Percentiles rank a stretch among this genome's conserved stretches.
phyloP scores from a whole-genome alignment of 1,140 invertebrate genomes.

The Drosophila erecta region DNA sequence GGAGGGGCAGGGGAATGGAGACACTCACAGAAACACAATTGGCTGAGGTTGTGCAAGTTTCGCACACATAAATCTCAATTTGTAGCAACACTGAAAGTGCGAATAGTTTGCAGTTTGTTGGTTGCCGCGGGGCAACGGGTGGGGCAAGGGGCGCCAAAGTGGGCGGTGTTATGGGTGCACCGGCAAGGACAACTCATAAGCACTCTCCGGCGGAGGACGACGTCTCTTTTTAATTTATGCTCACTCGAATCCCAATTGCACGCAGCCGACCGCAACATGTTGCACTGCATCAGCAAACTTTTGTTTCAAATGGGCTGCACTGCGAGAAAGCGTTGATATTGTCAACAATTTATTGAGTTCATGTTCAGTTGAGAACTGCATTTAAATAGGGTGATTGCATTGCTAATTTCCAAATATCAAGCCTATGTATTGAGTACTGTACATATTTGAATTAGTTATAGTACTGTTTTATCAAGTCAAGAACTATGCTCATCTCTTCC shows the following conservation, averaged over 20 bases:
- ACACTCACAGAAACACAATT: constrained; percentile 51
- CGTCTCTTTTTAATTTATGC: constrained; percentile 76
- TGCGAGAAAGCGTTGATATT: neutral
- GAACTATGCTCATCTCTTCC: neutral
- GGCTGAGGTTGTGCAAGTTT: constrained; percentile 79
- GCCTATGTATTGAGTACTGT: too few species aligned
- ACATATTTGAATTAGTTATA: too few species aligned
- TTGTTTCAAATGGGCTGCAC: constrained; percentile 21
- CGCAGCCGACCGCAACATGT: constrained; percentile 76
- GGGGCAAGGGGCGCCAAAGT: neutral
- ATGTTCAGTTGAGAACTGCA: too few species aligned
- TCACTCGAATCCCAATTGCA: constrained; percentile 78
- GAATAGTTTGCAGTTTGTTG: constrained; percentile 67
- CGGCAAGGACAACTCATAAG: constrained; percentile 55
- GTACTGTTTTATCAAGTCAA: too few species aligned
- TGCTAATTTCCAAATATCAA: too few species aligned
- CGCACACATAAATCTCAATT: constrained; percentile 80
- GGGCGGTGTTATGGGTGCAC: constrained; percentile 14
- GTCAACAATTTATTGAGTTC: too few species aligned
- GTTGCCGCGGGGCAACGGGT: neutral
- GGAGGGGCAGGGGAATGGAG: neutral
- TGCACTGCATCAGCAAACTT: constrained; percentile 64
- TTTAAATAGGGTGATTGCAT: too few species aligned
- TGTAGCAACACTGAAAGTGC: constrained; percentile 75
- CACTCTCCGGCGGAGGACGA: constrained; percentile 29